Evolutionary conservation across 2,888 invertebrate species (phyloP).

Genomic region (Hypena proboscidalis): DNA sequence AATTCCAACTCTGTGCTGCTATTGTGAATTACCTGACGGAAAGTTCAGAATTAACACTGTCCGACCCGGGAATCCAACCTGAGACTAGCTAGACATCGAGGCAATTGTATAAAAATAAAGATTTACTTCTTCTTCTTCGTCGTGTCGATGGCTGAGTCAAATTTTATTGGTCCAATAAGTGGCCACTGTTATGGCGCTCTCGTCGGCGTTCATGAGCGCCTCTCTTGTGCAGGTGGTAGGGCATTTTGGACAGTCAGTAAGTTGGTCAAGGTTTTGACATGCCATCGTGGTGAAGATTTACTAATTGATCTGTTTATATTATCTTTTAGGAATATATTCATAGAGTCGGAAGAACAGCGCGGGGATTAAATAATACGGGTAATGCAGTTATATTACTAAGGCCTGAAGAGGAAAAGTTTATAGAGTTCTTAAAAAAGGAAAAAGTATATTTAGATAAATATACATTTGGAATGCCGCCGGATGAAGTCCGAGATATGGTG

Average conservation of each 20-base stretch:
- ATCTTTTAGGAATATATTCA: slow-evolving; percentile 96
- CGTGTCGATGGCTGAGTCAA: too few relatives aligned
- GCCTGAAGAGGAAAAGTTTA: slow-evolving; percentile 97
- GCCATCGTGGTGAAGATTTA: slow-evolving; percentile 6
- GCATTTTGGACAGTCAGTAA: background rate
- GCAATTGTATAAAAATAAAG: too few relatives aligned
- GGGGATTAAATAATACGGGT: slow-evolving; percentile 96
- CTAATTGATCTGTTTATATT: slow-evolving; percentile 10
- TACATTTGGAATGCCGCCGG: slow-evolving; percentile 61
- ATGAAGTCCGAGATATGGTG: slow-evolving; percentile 71
- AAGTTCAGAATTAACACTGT: too few relatives aligned
- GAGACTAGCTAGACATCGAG: too few relatives aligned
- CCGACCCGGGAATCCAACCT: too few relatives aligned
- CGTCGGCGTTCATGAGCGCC: too few relatives aligned
- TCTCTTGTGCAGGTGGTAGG: too few relatives aligned
- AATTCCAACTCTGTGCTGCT: too few relatives aligned
- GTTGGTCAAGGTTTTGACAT: slow-evolving; percentile 5
- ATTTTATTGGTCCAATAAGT: too few relatives aligned
- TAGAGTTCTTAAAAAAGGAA: slow-evolving; percentile 94
- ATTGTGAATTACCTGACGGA: too few relatives aligned
- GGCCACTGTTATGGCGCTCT: too few relatives aligned
- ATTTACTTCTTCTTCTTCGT: too few relatives aligned
- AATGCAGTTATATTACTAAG: slow-evolving; percentile 96
- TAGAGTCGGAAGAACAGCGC: slow-evolving; percentile 97
- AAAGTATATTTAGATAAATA: slow-evolving; percentile 97